phyloP scores from a whole-genome alignment of 1,140 invertebrate genomes.

The Monomorium pharaonis region DNA sequence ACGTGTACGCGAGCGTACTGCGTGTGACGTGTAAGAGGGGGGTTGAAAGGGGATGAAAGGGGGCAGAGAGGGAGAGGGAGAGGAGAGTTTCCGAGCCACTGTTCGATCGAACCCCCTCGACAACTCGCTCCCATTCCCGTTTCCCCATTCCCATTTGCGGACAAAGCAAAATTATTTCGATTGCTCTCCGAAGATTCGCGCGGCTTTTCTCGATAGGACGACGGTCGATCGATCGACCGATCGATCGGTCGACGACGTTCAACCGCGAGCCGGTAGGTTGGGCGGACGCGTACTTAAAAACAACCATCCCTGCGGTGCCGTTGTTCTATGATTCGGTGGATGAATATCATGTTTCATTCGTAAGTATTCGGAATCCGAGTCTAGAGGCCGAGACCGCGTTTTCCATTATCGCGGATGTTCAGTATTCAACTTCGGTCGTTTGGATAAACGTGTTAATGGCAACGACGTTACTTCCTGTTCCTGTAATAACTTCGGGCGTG shows the following conservation, averaged over 20 bases:
- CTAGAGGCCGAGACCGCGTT: constrained; percentile 7
- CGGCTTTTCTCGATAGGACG: neutral
- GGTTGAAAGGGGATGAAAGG: too few species aligned
- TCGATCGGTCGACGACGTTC: neutral
- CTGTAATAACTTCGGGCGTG: constrained; percentile 20
- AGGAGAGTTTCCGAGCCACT: constrained; percentile 17
- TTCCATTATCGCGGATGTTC: constrained; percentile 12
- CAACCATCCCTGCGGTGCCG: neutral
- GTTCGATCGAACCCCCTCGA: constrained; percentile 37
- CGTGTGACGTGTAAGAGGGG: constrained; percentile 51
- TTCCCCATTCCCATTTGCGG: constrained; percentile 48
- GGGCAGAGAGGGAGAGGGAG: neutral
- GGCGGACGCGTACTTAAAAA: neutral
- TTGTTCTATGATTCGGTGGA: too few species aligned
- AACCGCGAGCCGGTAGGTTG: too few species aligned
- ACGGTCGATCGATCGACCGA: neutral
- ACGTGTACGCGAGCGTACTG: constrained; percentile 16
- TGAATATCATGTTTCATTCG: too few species aligned
- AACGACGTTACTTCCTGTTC: constrained; percentile 16
- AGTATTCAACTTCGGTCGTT: constrained; percentile 9
- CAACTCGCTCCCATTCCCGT: neutral
- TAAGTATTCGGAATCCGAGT: constrained; percentile 10
- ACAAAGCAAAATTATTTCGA: constrained; percentile 42
- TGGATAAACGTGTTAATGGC: constrained; percentile 26
- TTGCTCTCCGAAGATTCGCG: constrained; percentile 29